Percentiles rank a stretch among this genome's conserved stretches.
phyloP scores from a whole-genome alignment of 2,797 vertebrate genomes.

The Hydrolagus colliei region DNA sequence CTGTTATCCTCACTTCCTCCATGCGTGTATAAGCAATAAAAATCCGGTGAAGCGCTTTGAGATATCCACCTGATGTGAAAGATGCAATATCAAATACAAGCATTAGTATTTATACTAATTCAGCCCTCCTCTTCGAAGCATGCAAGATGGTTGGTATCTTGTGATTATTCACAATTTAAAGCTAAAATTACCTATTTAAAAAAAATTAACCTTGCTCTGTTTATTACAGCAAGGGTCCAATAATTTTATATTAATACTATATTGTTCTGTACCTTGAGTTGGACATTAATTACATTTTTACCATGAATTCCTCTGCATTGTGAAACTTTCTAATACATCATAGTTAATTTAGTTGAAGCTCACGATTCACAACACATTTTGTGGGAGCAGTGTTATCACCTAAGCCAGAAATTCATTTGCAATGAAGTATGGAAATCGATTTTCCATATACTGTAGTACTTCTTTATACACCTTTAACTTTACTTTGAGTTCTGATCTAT shows the following conservation, averaged over 20 bases:
- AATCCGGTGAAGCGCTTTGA: too few relatives aligned
- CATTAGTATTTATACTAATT: too few relatives aligned
- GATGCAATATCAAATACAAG: too few relatives aligned
- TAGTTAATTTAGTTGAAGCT: constrained; percentile 12
- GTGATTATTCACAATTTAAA: constrained; percentile 6
- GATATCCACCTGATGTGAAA: too few relatives aligned
- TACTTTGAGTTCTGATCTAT: too few relatives aligned
- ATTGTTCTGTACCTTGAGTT: not conserved
- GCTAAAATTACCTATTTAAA: not conserved
- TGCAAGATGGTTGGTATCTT: not conserved
- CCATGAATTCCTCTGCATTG: constrained; percentile 8
- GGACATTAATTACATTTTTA: not conserved
- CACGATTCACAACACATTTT: constrained; percentile 13
- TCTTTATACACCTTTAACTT: too few relatives aligned
- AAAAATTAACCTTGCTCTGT: not conserved
- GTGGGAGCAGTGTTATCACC: not conserved
- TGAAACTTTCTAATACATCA: not conserved
- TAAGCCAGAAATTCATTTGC: too few relatives aligned
- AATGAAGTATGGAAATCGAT: too few relatives aligned
- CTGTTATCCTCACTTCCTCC: too few relatives aligned
- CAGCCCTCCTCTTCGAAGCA: not conserved
- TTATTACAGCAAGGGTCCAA: not conserved
- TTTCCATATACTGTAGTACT: too few relatives aligned
- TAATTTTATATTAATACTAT: not conserved
- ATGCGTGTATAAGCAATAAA: too few relatives aligned